phyloP scores from a whole-genome alignment of 2,113 vertebrate genomes.

The Sakesphorus luctuosus region DNA sequence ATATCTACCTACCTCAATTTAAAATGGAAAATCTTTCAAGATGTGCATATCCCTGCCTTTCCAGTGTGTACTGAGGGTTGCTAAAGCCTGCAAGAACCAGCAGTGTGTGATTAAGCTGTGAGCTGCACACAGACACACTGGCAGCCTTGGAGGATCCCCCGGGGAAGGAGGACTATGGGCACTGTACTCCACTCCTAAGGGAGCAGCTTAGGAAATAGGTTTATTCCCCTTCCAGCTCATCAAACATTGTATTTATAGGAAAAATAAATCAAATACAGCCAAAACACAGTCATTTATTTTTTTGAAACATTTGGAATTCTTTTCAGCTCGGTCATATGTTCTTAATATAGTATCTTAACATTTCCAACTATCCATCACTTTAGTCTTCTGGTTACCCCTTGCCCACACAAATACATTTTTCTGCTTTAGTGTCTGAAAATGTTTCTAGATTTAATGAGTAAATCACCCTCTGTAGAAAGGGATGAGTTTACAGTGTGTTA shows the following conservation, averaged over 20 bases:
- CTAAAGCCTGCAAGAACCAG: background rate
- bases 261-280: background rate
- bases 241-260: background rate
- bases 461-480: slow-evolving; percentile 11
- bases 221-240: background rate
- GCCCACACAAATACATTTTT: background rate
- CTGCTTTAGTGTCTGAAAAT: background rate
- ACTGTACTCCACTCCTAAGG: background rate
- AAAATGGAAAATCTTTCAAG: background rate
- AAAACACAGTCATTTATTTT: background rate
- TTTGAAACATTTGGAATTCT: background rate
- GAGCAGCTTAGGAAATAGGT: background rate
- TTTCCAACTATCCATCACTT: background rate
- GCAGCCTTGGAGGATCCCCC: background rate
- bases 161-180: background rate
- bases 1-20: background rate
- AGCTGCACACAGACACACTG: background rate
- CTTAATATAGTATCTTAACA: background rate
- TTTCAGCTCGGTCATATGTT: background rate
- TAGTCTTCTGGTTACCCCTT: background rate
- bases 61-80: background rate
- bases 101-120: background rate
- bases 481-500: background rate
- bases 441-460: background rate
- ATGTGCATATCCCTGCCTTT: fast-evolving